Evolutionary conservation across 2,888 invertebrate species (phyloP).

Genomic region (Quadroppia sp.): DNA sequence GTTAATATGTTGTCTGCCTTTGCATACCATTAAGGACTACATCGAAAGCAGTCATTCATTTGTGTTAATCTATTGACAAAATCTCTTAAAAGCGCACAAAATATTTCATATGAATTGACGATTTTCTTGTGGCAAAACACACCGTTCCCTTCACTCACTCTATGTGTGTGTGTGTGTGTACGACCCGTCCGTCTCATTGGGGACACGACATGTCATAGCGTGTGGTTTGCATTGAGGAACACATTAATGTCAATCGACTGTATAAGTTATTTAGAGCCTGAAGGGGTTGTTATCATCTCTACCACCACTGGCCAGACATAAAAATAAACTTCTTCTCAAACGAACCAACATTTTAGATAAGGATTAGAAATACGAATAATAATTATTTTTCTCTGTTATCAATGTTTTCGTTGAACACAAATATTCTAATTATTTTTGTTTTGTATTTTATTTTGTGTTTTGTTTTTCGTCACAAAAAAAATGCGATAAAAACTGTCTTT

Average conservation of each 20-base stretch:
- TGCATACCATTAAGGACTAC: not conserved
- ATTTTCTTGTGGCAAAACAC: not conserved
- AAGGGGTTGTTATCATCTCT: slow-evolving; percentile 5
- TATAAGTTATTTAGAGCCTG: slow-evolving; percentile 2
- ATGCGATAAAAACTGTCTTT: too few species aligned
- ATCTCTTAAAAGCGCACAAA: not conserved
- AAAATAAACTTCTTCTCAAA: not conserved
- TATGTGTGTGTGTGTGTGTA: too few species aligned
- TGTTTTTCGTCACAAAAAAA: too few species aligned
- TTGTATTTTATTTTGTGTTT: not conserved
- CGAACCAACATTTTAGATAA: not conserved
- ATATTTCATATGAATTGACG: not conserved
- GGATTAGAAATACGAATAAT: not conserved
- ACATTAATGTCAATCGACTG: not conserved
- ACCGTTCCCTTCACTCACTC: not conserved
- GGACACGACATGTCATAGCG: not conserved
- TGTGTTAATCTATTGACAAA: not conserved
- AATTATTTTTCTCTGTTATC: too few species aligned
- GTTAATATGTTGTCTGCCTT: not conserved
- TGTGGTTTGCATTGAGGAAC: not conserved
- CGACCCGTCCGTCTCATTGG: not conserved
- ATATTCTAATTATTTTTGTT: not conserved
- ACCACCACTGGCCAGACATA: not conserved
- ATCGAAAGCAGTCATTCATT: not conserved
- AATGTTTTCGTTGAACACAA: not conserved